phyloP scores from a whole-genome alignment of 2,888 invertebrate species.

The Yponomeuta cagnagella region DNA sequence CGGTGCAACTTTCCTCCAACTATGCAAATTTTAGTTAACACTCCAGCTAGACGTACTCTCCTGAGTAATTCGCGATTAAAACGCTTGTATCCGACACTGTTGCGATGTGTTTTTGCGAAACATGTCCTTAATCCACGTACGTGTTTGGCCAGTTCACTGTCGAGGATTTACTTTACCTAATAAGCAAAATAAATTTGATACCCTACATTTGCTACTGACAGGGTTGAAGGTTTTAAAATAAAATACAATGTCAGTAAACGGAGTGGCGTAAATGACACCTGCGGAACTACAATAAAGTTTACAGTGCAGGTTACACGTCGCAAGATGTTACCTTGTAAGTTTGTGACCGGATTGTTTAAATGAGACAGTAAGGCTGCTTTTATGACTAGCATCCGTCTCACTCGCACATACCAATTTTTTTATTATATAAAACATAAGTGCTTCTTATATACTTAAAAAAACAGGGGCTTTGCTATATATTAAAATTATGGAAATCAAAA shows the following conservation, averaged over 20 bases:
- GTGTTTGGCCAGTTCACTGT: background rate
- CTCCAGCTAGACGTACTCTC: conserved; percentile 49
- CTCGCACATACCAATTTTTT: too few species aligned
- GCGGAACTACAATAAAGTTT: conserved; percentile 1
- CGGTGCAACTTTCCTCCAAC: conserved; percentile 47
- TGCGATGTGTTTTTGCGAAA: conserved; percentile 1
- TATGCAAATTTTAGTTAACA: conserved; percentile 63
- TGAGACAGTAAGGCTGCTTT: too few species aligned
- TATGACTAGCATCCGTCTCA: too few species aligned
- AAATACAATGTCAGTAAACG: background rate
- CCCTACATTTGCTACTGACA: background rate
- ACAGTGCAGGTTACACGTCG: background rate
- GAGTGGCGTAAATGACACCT: background rate
- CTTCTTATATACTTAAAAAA: too few species aligned
- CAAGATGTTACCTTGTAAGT: background rate
- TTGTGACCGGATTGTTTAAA: background rate
- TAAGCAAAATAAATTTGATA: background rate
- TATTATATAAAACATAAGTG: too few species aligned
- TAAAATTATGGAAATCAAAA: too few species aligned
- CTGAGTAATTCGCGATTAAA: conserved; percentile 19
- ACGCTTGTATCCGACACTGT: conserved; percentile 12
- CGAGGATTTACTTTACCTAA: background rate
- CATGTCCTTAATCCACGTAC: background rate
- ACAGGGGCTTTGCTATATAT: too few species aligned
- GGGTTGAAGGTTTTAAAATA: background rate